Percentiles rank a stretch among this genome's conserved stretches.
These are phyloP conservation scores for Meleagris gallopavo DNA, from an alignment of 2,113 vertebrate species.

Conservation along the genomic window DNA sequence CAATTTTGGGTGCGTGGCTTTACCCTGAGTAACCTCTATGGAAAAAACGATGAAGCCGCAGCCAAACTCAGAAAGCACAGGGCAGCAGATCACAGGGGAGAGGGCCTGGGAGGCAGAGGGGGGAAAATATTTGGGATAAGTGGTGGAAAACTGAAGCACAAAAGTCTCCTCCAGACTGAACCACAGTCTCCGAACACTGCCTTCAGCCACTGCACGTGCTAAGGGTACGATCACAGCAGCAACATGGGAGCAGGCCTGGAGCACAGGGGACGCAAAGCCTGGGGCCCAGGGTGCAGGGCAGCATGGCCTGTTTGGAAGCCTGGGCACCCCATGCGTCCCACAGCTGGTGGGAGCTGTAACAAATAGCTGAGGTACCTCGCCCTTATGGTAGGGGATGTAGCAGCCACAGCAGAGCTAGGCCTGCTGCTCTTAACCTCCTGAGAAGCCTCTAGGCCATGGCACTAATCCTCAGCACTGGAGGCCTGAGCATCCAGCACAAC, in stretches of 20 bases:
- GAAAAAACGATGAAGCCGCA: slow-evolving; percentile 34
- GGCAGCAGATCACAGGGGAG: slow-evolving; percentile 18
- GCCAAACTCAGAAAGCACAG: slow-evolving; percentile 3
- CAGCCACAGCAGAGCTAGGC: no score
- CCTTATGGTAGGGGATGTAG: not conserved
- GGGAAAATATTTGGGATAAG: not conserved
- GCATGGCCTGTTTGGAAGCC: not conserved
- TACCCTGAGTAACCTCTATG: slow-evolving; percentile 28
- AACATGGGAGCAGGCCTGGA: not conserved
- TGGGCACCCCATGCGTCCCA: not conserved
- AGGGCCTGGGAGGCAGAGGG: not conserved
- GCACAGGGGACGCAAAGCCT: not conserved
- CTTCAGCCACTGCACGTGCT: not conserved
- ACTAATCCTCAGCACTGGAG: not conserved
- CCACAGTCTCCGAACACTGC: not conserved
- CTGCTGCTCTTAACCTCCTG: not conserved
- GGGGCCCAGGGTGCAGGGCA: not conserved
- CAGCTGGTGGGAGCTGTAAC: not conserved
- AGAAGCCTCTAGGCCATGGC: not conserved
- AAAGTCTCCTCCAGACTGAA: not conserved
- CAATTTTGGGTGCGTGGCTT: slow-evolving; percentile 7
- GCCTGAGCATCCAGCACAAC: not conserved
- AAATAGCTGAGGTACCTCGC: not conserved
- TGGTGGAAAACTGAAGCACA: not conserved
- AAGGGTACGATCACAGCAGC: accelerated